Evolutionary conservation across 2,888 invertebrate genomes (phyloP), one percentile per base, ranked within the genome.

Genomic region (Drosophila kanekoi): DNA sequence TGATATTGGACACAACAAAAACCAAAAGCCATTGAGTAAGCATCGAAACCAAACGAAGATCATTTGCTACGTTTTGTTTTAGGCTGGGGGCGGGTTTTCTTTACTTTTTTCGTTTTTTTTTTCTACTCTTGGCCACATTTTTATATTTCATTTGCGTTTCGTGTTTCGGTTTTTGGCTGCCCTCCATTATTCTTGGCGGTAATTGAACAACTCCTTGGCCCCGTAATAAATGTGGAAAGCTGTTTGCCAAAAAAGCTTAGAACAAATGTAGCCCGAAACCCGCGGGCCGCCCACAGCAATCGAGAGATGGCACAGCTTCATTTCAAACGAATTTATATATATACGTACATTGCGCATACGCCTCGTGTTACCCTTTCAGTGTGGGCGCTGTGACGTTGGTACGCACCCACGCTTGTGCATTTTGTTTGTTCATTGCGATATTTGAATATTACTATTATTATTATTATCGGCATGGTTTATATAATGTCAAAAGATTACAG

Each of bases 111-210:
- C 9, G 2, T 18, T 18, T 14, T 38, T 37, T 23, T 38, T 41
- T 63, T 13, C 8, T 13, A 41, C 10, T 16, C 40, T 67, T 63
- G 41, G 49, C 45, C 44, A 72, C 68, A 47, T 67, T 77, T 72
- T 72, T 68, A 32, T 66, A 77, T 74, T 85, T 72, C 72, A 67
- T 66, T 74, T 65, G 62, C 53, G 63, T 62, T 62, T 82, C 62
- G 70, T 70, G 61, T 71, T 79, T 64, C 28, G 58, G 23, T 58
- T 64, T 52, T 69, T 59, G 66, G 70, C 70, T 64, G 75, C 47
- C 65, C 59, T 65, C 85, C 82, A 87, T 87, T 87, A 70, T 80
- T 89, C 80, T 89, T 87, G 85, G 89, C 85, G 81, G 89, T 87
- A 86, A 86, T 86, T 86, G 86, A 89, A 87, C 85, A 86, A 79